phyloP scores from a whole-genome alignment of 1,140 invertebrate species.

The Drosophila parabipectinata region DNA sequence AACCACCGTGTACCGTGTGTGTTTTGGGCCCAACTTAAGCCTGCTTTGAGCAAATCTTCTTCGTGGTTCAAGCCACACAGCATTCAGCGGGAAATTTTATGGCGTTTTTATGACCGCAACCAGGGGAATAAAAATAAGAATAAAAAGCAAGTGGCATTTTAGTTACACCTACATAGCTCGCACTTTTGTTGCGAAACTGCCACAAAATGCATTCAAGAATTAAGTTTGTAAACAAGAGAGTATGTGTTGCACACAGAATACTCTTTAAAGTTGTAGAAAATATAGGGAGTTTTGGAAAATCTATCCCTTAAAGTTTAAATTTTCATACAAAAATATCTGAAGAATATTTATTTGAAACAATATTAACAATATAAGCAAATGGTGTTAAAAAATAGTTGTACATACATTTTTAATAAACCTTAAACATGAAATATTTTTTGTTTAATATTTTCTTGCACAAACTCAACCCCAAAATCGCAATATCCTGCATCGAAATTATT shows the following conservation, averaged over 20 bases:
- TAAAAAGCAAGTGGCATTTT: slow-evolving; percentile 71
- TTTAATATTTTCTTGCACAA: slow-evolving; percentile 3
- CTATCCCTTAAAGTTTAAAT: neutral
- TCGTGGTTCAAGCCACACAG: slow-evolving; percentile 34
- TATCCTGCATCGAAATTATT: slow-evolving; percentile 33
- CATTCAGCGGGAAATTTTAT: slow-evolving; percentile 25
- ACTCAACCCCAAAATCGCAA: slow-evolving; percentile 3
- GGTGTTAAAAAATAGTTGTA: too few relatives aligned
- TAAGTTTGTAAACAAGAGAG: slow-evolving; percentile 37
- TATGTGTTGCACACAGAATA: slow-evolving; percentile 6
- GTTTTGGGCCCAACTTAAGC: slow-evolving; percentile 15
- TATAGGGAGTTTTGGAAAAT: neutral
- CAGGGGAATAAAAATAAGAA: slow-evolving; percentile 35
- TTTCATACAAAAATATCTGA: too few relatives aligned
- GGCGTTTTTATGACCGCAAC: slow-evolving; percentile 40
- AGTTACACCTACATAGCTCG: slow-evolving; percentile 63
- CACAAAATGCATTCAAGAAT: slow-evolving; percentile 69
- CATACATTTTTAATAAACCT: neutral
- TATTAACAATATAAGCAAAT: too few relatives aligned
- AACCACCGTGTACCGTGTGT: slow-evolving; percentile 7
- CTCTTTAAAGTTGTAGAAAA: neutral
- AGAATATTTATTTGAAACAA: too few relatives aligned
- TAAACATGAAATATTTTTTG: neutral
- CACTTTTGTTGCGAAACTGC: slow-evolving; percentile 47
- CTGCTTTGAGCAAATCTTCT: slow-evolving; percentile 19